Percentiles rank a stretch among this genome's conserved stretches.
These are phyloP conservation scores for Bradypodion ventrale DNA, from an alignment of 2,797 vertebrate genomes.

Conservation along the genomic window DNA sequence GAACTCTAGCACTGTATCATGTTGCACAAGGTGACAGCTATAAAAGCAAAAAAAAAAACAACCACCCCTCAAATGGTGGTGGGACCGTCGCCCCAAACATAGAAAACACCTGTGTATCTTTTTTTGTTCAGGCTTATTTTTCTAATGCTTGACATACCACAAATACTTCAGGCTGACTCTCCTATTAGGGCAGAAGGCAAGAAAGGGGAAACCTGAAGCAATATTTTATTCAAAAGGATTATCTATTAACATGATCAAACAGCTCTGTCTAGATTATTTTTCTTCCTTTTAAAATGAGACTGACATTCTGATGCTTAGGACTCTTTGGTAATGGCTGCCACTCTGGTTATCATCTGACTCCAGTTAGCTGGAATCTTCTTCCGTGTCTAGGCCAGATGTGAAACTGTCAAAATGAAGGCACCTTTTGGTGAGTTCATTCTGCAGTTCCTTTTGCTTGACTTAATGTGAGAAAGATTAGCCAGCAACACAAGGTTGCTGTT, in stretches of 20 bases:
- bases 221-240: conserved; percentile 65
- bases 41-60: conserved; percentile 15
- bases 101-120: conserved; percentile 69
- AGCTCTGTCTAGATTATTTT: conserved; percentile 11
- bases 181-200: conserved; percentile 59
- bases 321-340: conserved; percentile 5
- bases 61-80: neutral
- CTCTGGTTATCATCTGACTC: conserved; percentile 27
- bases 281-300: conserved; percentile 46
- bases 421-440: no score
- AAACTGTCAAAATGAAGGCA: no score
- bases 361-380: conserved; percentile 54
- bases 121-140: conserved; percentile 69
- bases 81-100: conserved; percentile 43
- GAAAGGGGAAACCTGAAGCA: conserved; percentile 46
- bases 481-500: no score
- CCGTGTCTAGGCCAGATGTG: no score
- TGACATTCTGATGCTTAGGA: conserved; percentile 42
- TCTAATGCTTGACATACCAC: conserved; percentile 72
- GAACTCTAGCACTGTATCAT: conserved; percentile 1
- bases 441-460: no score
- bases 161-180: conserved; percentile 64
- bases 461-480: no score
- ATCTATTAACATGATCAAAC: conserved; percentile 57
- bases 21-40: conserved; percentile 35